phyloP scores from a whole-genome alignment of 2,113 vertebrate genomes.

The Illadopsis cleaveri region DNA sequence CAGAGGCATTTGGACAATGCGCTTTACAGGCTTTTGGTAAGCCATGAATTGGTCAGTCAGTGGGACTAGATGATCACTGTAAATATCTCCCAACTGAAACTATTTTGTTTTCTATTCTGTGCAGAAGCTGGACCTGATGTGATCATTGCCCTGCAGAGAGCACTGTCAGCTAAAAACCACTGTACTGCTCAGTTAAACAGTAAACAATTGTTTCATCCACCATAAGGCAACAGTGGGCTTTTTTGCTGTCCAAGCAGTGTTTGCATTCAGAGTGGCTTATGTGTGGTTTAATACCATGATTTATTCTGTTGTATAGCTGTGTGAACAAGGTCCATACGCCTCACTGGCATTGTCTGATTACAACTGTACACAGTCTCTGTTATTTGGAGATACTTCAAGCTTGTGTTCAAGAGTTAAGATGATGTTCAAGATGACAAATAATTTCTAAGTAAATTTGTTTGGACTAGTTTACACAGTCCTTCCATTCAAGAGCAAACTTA shows the following conservation, averaged over 20 bases:
- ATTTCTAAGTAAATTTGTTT: neutral
- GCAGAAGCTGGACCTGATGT: neutral
- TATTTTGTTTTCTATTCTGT: neutral
- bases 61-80: neutral
- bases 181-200: neutral
- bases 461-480: neutral
- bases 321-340: neutral
- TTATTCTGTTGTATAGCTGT: neutral
- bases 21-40: neutral
- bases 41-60: neutral
- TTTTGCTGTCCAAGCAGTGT: neutral
- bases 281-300: neutral
- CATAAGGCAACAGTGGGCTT: neutral
- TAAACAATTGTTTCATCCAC: neutral
- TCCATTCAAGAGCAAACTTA: neutral
- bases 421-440: neutral
- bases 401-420: neutral
- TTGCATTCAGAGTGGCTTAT: neutral
- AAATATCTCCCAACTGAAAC: neutral
- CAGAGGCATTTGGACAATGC: neutral
- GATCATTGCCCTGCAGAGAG: neutral
- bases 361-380: fast-evolving
- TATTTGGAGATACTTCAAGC: neutral
- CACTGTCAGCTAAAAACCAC: neutral
- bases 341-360: neutral